Conservation (phyloP, 2,797 vertebrate genomes). For the Darevskia mixta region DNA sequence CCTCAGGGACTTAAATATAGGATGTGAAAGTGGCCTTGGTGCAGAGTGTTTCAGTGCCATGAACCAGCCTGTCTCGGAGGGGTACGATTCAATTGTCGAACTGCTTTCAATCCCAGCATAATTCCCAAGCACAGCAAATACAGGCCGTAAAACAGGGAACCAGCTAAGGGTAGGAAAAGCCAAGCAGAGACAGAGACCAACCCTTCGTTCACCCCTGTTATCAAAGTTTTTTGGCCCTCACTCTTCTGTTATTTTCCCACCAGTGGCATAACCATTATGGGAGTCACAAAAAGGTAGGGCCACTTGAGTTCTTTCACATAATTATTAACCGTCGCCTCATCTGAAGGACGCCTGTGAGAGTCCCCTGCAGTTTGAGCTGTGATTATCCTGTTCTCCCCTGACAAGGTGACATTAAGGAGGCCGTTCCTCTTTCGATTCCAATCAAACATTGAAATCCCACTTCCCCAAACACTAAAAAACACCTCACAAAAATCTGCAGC, state of each 20-base stretch:
- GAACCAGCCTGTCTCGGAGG: too few species aligned
- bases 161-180: slow-evolving; percentile 1
- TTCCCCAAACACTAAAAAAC: not conserved
- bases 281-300: slow-evolving; percentile 23
- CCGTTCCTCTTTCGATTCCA: slow-evolving; percentile 27
- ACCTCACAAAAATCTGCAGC: not conserved
- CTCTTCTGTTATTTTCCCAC: slow-evolving; percentile 22
- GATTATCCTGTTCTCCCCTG: slow-evolving; percentile 59
- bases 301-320: slow-evolving; percentile 44
- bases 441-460: slow-evolving; percentile 29
- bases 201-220: slow-evolving; percentile 38
- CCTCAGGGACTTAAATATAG: too few species aligned
- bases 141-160: not conserved
- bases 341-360: slow-evolving; percentile 43
- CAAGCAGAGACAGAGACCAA: slow-evolving; percentile 3
- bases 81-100: too few species aligned
- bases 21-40: too few species aligned
- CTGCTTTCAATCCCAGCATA: not conserved
- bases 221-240: slow-evolving; percentile 42
- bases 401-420: slow-evolving; percentile 41
- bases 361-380: slow-evolving; percentile 44
- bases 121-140: not conserved
- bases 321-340: slow-evolving; percentile 57
- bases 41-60: too few species aligned
- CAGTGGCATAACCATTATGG: slow-evolving; percentile 9